Evolutionary conservation across 2,888 invertebrate genomes (phyloP), one percentile per base, ranked within the genome.

Genomic region (Leptopilina myrica): DNA sequence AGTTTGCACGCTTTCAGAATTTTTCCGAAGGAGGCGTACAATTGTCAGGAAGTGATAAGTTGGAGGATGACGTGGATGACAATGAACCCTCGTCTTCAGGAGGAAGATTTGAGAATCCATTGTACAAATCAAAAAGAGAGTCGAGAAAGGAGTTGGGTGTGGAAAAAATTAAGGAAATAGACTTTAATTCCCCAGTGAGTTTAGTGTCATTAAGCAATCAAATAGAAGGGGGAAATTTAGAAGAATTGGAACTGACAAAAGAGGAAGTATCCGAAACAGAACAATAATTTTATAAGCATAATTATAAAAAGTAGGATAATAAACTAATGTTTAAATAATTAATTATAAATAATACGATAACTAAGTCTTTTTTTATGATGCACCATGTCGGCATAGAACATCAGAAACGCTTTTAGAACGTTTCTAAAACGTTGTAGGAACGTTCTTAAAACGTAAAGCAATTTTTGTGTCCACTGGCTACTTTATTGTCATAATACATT

Each of bases 1-100:
- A 87, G n/a, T 92, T 91, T 69, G 92, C 92, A 4, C 89, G 91
- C 40, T 92, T 92, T 75, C 90, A 91, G 78, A 92, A 92, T 69
- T 73, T 88, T 5, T 66, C 86, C 0, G 91, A 91, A 64, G 89
- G 90, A n/a, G 88, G 85, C 65, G 89, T 91, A 5, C 87, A 85
- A 49, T 84, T 91, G 9, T 85, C 85, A 1, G 82, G 76, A 56
- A 66, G 64, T 4, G 40, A 26, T 3, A 80, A 77, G 5, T 73
- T 40, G 0, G 79, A 75, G n/a, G 77, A 64, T 33, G 62, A 64
- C 4, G 0, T 76, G 26, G 64, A 82, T 53, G 78, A 80, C 43
- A 83, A 83, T 8, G 77, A 53, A 8, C 65, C 76, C 5, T 53
- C 81, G 1, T 49, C 80, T 9, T 80, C 83, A 7, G 86, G 87